phyloP scores from a whole-genome alignment of 2,888 invertebrate genomes.

The Salticus scenicus region DNA sequence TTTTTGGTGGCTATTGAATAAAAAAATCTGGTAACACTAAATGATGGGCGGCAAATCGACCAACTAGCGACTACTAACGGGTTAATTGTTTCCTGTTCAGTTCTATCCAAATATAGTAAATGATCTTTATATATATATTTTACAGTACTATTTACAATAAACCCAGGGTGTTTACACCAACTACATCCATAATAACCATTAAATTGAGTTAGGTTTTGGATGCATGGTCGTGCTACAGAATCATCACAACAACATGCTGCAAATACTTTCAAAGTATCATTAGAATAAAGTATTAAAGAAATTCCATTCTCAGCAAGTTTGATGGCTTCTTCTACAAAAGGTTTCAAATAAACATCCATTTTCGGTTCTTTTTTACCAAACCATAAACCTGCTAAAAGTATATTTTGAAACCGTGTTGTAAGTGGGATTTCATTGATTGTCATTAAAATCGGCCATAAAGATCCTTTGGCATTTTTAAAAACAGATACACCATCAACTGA shows the following conservation, averaged over 20 bases:
- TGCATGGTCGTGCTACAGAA: not conserved
- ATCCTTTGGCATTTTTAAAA: constrained; percentile 16
- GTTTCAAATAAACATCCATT: constrained; percentile 23
- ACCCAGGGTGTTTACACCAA: not conserved
- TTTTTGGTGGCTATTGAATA: too few relatives aligned
- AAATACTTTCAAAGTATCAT: too few relatives aligned
- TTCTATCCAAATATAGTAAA: not conserved
- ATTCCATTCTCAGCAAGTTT: constrained; percentile 10
- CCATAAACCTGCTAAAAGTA: not conserved
- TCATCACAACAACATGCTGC: constrained; percentile 5
- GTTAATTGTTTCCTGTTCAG: not conserved
- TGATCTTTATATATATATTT: not conserved
- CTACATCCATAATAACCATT: constrained; percentile 21
- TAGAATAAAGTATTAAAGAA: not conserved
- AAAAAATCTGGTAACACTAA: too few relatives aligned
- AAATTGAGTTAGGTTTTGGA: constrained; percentile 18
- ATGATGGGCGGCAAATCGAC: too few relatives aligned
- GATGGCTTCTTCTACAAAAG: constrained; percentile 11
- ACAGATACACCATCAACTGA: constrained; percentile 11
- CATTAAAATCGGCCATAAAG: constrained; percentile 8
- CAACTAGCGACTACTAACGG: too few relatives aligned
- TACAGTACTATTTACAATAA: not conserved
- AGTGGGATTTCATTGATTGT: constrained; percentile 14
- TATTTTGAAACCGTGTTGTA: not conserved
- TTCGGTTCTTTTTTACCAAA: constrained; percentile 22